Base-by-base conservation (phyloP, 2,888 invertebrate species). In the Caenorhabditis imperialis region DNA sequence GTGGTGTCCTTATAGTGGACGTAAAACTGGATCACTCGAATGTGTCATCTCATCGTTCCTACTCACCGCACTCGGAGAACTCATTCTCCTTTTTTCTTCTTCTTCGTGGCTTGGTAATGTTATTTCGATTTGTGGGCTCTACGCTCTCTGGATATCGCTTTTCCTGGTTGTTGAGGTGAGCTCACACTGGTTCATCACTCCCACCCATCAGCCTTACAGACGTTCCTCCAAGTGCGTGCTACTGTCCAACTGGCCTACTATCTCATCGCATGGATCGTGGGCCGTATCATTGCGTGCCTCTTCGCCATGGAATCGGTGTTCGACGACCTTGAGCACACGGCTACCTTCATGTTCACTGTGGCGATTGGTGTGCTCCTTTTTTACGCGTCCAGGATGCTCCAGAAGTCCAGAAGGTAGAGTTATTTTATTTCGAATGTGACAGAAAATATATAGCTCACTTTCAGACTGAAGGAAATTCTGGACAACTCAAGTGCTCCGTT, bases 381-480 rank as follows among this genome's bases (percentile, higher is more conserved):
- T 25, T 54, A 63, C 44, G 23, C 58, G 0, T 7, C 50, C 2
- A 44, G 60, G 38, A 25, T 63, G 35, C 40, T 75, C 4, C 44
- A 42, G 30, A 75, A 75, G 51, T 47, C 75, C 16, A 62, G 44
- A 58, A 50, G 67, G 27, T 58, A 7, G 5, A 25, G n/a, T 14
- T 38, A 7, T 12, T 7, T 12, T n/a, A 25, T 47, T 23, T 16
- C 16, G 2, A 33, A 33, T 33, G 6, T 20, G 14, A 18, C 5
- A 25, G 8, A 5, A 27, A 22, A 10, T 48, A 16, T 50, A n/a
- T n/a, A n/a, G n/a, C n/a, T n/a, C n/a, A n/a, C 23, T 23, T 70
- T 45, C 33, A 75, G 75, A 37, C 22, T 79, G 7, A 79, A 75
- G 65, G 72, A 79, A 33, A 79, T 79, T 18, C 44, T 79, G 48